Conservation (phyloP, 2,888 invertebrate genomes). For the Meganola albula region DNA sequence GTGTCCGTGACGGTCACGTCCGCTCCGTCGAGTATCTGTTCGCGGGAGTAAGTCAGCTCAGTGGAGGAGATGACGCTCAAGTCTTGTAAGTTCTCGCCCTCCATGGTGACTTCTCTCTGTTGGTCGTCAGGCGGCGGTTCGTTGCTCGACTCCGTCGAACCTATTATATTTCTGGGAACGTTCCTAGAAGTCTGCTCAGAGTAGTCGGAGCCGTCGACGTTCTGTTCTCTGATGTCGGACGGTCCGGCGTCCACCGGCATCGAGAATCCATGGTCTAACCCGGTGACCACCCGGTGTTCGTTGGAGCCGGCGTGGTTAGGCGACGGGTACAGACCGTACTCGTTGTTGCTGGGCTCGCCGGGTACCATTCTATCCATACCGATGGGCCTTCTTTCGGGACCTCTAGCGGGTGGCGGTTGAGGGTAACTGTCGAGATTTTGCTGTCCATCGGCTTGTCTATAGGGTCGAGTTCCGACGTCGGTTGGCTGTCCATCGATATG, state of each 20-base stretch:
- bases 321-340: slow-evolving; percentile 54
- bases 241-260: slow-evolving; percentile 45
- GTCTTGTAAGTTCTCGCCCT: slow-evolving; percentile 78
- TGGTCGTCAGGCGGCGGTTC: slow-evolving; percentile 46
- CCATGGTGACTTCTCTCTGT: slow-evolving; percentile 76
- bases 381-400: slow-evolving; percentile 62
- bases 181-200: slow-evolving; percentile 48
- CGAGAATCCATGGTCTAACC: slow-evolving; percentile 67
- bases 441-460: slow-evolving; percentile 66
- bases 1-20: slow-evolving; percentile 46
- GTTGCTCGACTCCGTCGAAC: slow-evolving; percentile 38
- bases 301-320: slow-evolving; percentile 54
- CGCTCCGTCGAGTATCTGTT: slow-evolving; percentile 72
- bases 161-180: slow-evolving; percentile 44
- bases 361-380: slow-evolving; percentile 80
- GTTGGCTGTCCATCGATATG: slow-evolving; percentile 64
- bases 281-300: slow-evolving; percentile 75
- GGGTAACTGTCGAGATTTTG: slow-evolving; percentile 52
- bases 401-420: slow-evolving; percentile 40
- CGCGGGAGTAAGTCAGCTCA: slow-evolving; percentile 58
- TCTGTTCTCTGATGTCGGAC: slow-evolving; percentile 57
- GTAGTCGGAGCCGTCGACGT: slow-evolving; percentile 68
- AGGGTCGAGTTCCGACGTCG: slow-evolving; percentile 50
- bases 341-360: slow-evolving; percentile 77
- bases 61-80: slow-evolving; percentile 53